Evolutionary conservation across 2,888 invertebrate genomes (phyloP).

Genomic region (Machimus rusticus): DNA sequence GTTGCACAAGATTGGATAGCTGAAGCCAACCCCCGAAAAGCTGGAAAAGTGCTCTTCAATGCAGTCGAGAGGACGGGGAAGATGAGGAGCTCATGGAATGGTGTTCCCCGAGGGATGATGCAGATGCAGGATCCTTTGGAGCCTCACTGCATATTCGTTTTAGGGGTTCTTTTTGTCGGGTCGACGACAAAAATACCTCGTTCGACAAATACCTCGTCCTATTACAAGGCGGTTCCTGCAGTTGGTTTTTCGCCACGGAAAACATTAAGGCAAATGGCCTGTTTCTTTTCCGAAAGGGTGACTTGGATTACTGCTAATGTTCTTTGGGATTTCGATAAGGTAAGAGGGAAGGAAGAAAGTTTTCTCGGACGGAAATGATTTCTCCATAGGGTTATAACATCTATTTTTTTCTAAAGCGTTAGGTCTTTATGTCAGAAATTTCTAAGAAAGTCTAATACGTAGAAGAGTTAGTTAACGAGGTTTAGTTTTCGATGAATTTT

Average conservation of each 20-base stretch:
- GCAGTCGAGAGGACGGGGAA: constrained; percentile 2
- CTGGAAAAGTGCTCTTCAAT: background rate
- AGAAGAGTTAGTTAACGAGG: background rate
- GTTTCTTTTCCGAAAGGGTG: background rate
- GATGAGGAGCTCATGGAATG: background rate
- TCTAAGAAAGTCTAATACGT: background rate
- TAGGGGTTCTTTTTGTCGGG: background rate
- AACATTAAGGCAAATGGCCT: constrained; percentile 7
- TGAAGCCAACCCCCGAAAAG: background rate
- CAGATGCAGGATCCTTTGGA: background rate
- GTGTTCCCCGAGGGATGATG: background rate
- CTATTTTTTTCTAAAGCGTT: background rate
- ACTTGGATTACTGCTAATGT: background rate
- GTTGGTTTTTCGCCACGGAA: background rate
- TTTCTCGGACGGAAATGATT: background rate
- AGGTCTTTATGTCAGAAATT: background rate
- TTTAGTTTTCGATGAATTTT: no score
- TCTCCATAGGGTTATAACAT: background rate
- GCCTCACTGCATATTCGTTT: background rate
- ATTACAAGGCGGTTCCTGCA: background rate
- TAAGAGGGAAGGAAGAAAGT: background rate
- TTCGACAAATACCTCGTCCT: background rate
- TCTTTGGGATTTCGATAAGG: background rate
- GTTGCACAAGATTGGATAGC: constrained; percentile 34
- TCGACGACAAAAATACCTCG: background rate